Percentiles rank a stretch among this genome's conserved stretches.
phyloP scores from a whole-genome alignment of 2,888 invertebrate species.

The Mongoloraphidia duomilia region DNA sequence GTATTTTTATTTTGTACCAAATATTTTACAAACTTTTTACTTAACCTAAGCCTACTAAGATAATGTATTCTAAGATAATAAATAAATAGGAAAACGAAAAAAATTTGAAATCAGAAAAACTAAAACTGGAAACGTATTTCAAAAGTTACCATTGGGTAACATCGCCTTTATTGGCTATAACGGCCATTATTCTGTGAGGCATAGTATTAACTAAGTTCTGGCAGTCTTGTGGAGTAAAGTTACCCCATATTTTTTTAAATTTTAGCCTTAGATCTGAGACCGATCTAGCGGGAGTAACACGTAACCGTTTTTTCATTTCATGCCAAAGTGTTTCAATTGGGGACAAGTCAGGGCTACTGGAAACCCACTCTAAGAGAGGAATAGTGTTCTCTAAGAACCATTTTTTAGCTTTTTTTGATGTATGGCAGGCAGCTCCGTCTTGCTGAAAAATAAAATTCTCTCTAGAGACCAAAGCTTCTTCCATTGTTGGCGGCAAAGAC shows the following conservation, averaged over 20 bases:
- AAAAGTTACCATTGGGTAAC: too few species aligned
- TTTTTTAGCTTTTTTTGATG: conserved; percentile 7
- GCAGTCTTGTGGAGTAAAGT: conserved; percentile 9
- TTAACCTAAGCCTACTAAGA: too few species aligned
- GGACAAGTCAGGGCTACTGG: conserved; percentile 7
- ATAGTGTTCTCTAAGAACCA: conserved; percentile 5
- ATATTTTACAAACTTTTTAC: too few species aligned
- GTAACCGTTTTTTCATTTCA: conserved; percentile 8
- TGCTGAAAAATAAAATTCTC: conserved; percentile 1
- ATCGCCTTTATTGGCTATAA: conserved; percentile 6
- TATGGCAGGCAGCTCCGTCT: conserved; percentile 8
- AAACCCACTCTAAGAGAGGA: conserved; percentile 5
- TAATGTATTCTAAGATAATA: too few species aligned
- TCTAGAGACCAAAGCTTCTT: background rate
- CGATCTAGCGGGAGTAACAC: conserved; percentile 4
- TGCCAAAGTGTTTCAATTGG: conserved; percentile 8
- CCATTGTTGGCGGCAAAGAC: background rate
- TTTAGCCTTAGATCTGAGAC: conserved; percentile 7
- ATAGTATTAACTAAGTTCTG: conserved; percentile 7
- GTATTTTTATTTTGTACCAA: too few species aligned
- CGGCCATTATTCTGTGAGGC: conserved; percentile 4
- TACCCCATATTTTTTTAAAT: conserved; percentile 8
- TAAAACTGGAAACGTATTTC: too few species aligned
- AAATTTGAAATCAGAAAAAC: too few species aligned
- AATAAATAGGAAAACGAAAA: too few species aligned